Evolutionary conservation across 2,113 vertebrate genomes (phyloP).

Genomic region (Melanerpes formicivorus): DNA sequence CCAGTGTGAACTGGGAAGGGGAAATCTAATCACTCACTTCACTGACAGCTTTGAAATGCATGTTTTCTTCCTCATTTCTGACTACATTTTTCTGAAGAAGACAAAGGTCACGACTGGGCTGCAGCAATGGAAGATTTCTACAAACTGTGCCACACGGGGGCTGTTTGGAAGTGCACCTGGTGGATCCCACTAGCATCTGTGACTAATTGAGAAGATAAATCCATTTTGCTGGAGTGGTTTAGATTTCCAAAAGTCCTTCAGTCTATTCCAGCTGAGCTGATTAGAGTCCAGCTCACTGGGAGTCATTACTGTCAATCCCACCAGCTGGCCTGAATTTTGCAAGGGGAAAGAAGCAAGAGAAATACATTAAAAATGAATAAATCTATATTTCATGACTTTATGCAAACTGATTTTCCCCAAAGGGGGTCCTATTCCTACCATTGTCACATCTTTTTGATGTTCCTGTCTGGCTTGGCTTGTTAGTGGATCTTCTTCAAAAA

Average conservation of each 20-base stretch:
- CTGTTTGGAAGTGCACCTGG: slow-evolving; percentile 29
- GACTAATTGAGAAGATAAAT: slow-evolving; percentile 66
- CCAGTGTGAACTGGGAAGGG: not conserved
- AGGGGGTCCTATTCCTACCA: not conserved
- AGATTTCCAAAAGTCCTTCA: slow-evolving; percentile 60
- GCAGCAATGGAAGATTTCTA: not conserved
- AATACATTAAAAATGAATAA: slow-evolving; percentile 55
- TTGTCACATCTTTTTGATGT: not conserved
- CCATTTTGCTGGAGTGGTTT: slow-evolving; percentile 57
- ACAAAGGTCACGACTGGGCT: not conserved
- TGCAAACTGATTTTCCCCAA: slow-evolving; percentile 26
- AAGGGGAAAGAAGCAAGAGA: slow-evolving; percentile 43
- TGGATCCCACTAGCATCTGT: slow-evolving; percentile 54
- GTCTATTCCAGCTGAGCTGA: slow-evolving; percentile 63
- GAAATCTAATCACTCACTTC: not conserved
- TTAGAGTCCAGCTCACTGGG: slow-evolving; percentile 68
- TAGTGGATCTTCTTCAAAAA: not conserved
- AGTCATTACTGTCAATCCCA: slow-evolving; percentile 68
- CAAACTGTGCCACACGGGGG: not conserved
- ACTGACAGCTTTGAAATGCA: not conserved
- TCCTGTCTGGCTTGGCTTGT: not conserved
- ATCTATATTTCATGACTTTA: slow-evolving; percentile 51
- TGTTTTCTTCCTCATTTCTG: slow-evolving; percentile 5
- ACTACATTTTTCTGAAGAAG: not conserved
- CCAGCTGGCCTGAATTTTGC: slow-evolving; percentile 62